Evolutionary conservation across 1,140 invertebrate genomes (phyloP), one percentile per base, ranked within the genome.

Genomic region (Hypothenemus hampei): DNA sequence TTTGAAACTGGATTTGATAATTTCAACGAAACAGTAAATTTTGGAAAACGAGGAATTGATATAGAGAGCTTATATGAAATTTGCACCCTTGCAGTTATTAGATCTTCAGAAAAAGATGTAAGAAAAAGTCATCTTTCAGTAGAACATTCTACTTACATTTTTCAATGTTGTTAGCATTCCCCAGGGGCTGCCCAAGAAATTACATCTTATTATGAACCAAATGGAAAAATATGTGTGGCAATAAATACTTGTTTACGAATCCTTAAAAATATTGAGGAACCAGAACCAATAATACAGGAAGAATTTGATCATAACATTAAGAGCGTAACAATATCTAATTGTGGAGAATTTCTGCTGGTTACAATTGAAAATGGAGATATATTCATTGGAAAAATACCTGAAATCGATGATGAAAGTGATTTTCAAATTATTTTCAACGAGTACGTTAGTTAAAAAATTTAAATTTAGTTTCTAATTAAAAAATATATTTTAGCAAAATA

Each of bases 1-100:
- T 60, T 63, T 23, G 61, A 65, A 58, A 48, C 55, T 46, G 61
- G 63, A 8, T 66, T 60, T 46, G 61, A 60, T 29, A 50, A 40
- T 23, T 57, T 59, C 1, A 60, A 66, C 37, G 65, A 66, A 56
- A 66, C 65, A 4, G 55, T 66, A 15, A 64, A 64, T 56, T 66
- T 66, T 60, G 65, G 65, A 15, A 46, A 58, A 16, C 50, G 61
- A 45, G 48, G 22, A 10, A 51, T 62, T 16, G 61, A 41, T 45
- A 56, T 45, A 44, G 47, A 26, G 7, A 60, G 60, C 51, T 57
- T 66, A n/a, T 64, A 58, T 54, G 65, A 66, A 61, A 53, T 58
- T 22, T 58, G 16, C 15, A 66, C 65, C 13, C 31, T 62, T 46
- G 65, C 52, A 26, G 46, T 54, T 11, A 37, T 66, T n/a, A 60